Evolutionary conservation across 2,113 vertebrate genomes (phyloP), one percentile per base, ranked within the genome.

Genomic region (Thalassarche chlororhynchos): DNA sequence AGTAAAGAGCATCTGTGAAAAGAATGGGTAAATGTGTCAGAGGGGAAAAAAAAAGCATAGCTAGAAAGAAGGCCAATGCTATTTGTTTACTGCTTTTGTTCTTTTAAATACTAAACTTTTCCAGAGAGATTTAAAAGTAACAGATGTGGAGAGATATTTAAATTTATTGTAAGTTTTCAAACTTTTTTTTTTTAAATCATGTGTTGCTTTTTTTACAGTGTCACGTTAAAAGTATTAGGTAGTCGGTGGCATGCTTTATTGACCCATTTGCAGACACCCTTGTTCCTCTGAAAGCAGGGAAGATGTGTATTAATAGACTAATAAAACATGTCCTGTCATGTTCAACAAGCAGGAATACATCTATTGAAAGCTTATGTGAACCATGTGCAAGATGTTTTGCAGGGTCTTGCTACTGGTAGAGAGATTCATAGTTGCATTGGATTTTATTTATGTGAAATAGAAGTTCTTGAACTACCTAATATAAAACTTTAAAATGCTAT

Each of bases 321-420:
- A 94, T 98, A 98, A 98, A 98, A 95, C 91, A 95, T 79, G 62
- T 65, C 82, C 38, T 93, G 94, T 96, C 92, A 78, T 96, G 96
- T 97, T 97, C 95, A 97, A 87, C 94, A 96, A 92, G 95, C 89
- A 96, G 57, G 84, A 96, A 79, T 90, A 89, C 95, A 91, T 97
- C 97, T 98, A 91, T 89, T 92, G 97, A 94, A 96, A 90, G 83
- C 87, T 97, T 90, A 57, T 71, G 71, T 95, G 93, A 96, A 75
- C 96, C 93, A 96, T 42, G 82, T 80, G 82, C 68, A 92, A 93
- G 92, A 89, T 87, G 55, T 91, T 94, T 96, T 91, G 74, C 71
- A 95, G 90, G 76, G 75, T 89, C 76, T 92, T 93, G 58, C 81
- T 96, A 36, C 90, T 87, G 89, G 80, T 95, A 74, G n/a, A 93